These are phyloP conservation scores for Parazoanthus atlanticus DNA, from an alignment of 92 coral and sea anemone species.

Conservation along the genomic window DNA sequence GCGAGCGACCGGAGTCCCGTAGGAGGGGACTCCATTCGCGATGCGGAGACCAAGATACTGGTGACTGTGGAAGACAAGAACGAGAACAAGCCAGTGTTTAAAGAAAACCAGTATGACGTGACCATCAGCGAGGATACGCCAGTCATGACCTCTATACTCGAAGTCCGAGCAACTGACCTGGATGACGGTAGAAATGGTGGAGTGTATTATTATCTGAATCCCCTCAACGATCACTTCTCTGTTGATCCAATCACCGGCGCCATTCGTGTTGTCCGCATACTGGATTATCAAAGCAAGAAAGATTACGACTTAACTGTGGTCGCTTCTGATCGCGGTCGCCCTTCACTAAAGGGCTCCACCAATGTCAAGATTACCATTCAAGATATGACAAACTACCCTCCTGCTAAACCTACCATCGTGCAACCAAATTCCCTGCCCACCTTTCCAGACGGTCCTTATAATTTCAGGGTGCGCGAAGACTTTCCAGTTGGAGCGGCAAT, in stretches of 20 bases:
- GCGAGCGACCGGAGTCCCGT: conserved; percentile 36
- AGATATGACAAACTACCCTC: conserved; percentile 49
- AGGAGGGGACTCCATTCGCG: conserved; percentile 53
- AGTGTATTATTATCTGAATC: conserved; percentile 33
- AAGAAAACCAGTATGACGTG: conserved; percentile 7
- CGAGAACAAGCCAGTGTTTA: conserved; percentile 47
- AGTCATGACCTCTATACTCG: conserved; percentile 38
- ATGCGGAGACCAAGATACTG: conserved; percentile 56
- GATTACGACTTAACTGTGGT: conserved; percentile 24
- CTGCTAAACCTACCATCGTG: conserved; percentile 34
- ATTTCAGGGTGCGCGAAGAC: conserved; percentile 62
- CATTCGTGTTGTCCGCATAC: conserved; percentile 47
- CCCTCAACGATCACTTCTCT: conserved; percentile 42
- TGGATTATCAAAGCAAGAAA: conserved; percentile 10
- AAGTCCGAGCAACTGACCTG: conserved; percentile 58
- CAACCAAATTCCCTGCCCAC: conserved; percentile 56
- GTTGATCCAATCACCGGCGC: conserved; percentile 66
- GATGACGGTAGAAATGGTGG: conserved; percentile 71
- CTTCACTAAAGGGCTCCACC: conserved; percentile 5
- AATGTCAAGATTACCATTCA: conserved; percentile 19
- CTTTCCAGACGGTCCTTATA: conserved; percentile 60
- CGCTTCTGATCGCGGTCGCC: conserved; percentile 60
- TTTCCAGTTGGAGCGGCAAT: conserved; percentile 56
- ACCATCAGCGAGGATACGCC: conserved; percentile 52
- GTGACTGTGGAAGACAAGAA: conserved; percentile 59